Percentiles rank a stretch among this genome's conserved stretches.
These are phyloP conservation scores for Tipula lateralis DNA, from an alignment of 2,888 invertebrate genomes.

Conservation along the genomic window DNA sequence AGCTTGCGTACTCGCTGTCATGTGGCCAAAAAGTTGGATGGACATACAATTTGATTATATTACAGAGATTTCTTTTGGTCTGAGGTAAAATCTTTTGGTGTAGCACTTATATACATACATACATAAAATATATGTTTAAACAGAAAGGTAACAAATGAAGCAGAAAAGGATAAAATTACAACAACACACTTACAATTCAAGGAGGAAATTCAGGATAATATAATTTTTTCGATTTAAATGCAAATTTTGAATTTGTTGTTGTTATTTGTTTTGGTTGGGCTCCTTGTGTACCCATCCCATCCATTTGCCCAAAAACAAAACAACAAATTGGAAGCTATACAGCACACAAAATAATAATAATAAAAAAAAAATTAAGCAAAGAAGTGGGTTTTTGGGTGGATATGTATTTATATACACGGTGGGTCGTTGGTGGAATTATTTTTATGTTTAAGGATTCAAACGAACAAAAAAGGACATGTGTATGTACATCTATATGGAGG, in stretches of 20 bases:
- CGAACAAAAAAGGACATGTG: not conserved
- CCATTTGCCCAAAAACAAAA: not conserved
- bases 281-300: not conserved
- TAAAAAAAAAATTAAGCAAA: not conserved
- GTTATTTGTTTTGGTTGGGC: slow-evolving; percentile 11
- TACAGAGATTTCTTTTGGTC: not conserved
- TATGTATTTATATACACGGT: too few species aligned
- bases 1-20: too few species aligned
- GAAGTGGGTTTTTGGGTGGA: not conserved
- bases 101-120: not conserved
- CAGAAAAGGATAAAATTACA: not conserved
- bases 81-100: not conserved
- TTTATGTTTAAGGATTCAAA: not conserved
- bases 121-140: not conserved
- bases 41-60: not conserved
- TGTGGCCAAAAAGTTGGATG: too few species aligned
- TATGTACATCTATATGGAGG: not conserved
- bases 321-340: not conserved
- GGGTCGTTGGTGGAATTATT: not conserved
- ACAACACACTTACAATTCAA: not conserved
- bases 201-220: slow-evolving; percentile 24
- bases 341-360: not conserved
- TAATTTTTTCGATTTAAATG: slow-evolving; percentile 24
- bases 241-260: not conserved
- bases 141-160: not conserved